These are phyloP conservation scores for Lithobates sylvaticus DNA, from an alignment of 2,797 vertebrate species.

Conservation along the genomic window DNA sequence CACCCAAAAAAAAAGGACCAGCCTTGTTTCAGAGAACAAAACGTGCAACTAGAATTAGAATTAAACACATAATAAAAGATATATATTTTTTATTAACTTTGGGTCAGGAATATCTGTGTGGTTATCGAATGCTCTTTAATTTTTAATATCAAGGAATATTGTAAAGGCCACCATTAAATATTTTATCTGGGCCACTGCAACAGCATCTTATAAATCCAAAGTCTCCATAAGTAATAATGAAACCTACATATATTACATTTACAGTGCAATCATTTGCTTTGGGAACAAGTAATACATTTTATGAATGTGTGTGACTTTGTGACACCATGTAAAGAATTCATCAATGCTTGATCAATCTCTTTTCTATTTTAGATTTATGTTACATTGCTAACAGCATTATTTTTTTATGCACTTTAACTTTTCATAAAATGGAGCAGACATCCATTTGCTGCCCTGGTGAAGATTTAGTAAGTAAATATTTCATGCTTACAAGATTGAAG, in stretches of 20 bases:
- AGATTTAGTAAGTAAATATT: conserved; percentile 49
- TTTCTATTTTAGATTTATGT: conserved; percentile 36
- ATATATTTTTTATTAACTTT: conserved; percentile 2
- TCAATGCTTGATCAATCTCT: conserved; percentile 43
- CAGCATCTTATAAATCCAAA: conserved; percentile 10
- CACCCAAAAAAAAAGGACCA: too few relatives aligned
- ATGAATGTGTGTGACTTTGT: conserved; percentile 11
- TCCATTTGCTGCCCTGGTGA: conserved; percentile 42
- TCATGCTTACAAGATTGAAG: conserved; percentile 50
- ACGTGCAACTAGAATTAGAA: neutral
- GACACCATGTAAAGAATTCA: conserved; percentile 17
- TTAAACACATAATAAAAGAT: neutral
- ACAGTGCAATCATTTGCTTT: conserved; percentile 7
- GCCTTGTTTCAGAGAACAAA: too few relatives aligned
- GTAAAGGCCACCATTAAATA: neutral
- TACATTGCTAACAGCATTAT: conserved; percentile 39
- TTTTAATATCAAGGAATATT: neutral
- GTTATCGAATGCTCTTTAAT: conserved; percentile 14
- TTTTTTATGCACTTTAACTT: conserved; percentile 50
- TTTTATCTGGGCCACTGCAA: conserved; percentile 5
- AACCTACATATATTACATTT: conserved; percentile 2
- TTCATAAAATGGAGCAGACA: conserved; percentile 52
- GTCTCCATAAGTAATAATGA: conserved; percentile 7
- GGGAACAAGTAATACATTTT: conserved; percentile 4
- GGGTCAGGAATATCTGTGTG: neutral